Evolutionary conservation across 2,888 invertebrate genomes (phyloP).

Genomic region (Caenorhabditis sp.): DNA sequence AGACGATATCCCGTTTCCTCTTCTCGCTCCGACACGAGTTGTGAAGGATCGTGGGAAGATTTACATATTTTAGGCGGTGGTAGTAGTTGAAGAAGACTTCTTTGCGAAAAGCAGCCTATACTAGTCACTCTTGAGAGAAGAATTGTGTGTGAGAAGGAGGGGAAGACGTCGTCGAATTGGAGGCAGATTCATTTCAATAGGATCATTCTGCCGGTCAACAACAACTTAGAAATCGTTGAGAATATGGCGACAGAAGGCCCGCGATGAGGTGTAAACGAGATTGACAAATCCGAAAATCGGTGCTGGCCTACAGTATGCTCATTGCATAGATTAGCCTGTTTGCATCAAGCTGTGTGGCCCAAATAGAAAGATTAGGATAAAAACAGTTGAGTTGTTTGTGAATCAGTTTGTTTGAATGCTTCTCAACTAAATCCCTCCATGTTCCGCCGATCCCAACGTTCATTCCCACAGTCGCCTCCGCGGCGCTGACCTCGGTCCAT

Average conservation of each 20-base stretch:
- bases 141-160: slow-evolving; percentile 5
- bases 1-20: slow-evolving; percentile 42
- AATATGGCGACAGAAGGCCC: slow-evolving; percentile 8
- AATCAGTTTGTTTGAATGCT: too few relatives aligned
- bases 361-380: too few relatives aligned
- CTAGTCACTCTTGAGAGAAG: slow-evolving; percentile 50
- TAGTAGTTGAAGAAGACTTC: slow-evolving; percentile 39
- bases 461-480: not conserved
- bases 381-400: too few relatives aligned
- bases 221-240: slow-evolving; percentile 20
- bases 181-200: slow-evolving; percentile 44
- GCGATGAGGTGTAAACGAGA: slow-evolving; percentile 21
- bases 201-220: slow-evolving; percentile 23
- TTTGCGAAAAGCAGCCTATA: slow-evolving; percentile 19
- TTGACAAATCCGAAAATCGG: slow-evolving; percentile 16
- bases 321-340: not conserved
- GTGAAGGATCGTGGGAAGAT: slow-evolving; percentile 57
- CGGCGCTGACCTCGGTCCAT: slow-evolving; percentile 44
- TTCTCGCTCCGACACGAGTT: slow-evolving; percentile 37
- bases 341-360: slow-evolving; percentile 4
- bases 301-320: slow-evolving; percentile 2
- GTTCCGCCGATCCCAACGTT: not conserved
- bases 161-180: slow-evolving; percentile 2
- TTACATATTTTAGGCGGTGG: slow-evolving; percentile 50
- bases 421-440: not conserved